Conservation (phyloP, 2,888 invertebrate species). For the Amorpha juglandis region DNA sequence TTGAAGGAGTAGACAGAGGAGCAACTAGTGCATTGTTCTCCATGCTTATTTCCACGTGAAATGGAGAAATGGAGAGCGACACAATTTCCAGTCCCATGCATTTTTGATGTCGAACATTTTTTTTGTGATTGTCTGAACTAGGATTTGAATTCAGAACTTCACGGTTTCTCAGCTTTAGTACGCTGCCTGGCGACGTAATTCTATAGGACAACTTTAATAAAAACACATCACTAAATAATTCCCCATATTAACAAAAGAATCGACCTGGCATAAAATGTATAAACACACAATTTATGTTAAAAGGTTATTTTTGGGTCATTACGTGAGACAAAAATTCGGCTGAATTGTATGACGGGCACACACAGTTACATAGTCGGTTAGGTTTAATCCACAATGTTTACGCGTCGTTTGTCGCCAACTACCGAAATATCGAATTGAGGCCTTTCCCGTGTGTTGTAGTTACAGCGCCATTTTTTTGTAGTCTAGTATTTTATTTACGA, state of each 20-base stretch:
- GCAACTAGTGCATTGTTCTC: too few relatives aligned
- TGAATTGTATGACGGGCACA: conserved; percentile 50
- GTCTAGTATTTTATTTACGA: not conserved
- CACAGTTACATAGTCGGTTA: conserved; percentile 60
- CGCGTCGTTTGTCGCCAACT: conserved; percentile 66
- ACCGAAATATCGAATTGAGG: conserved; percentile 57
- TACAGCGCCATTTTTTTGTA: not conserved
- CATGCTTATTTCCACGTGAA: too few relatives aligned
- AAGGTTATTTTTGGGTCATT: conserved; percentile 14
- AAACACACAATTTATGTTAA: not conserved
- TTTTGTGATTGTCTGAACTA: too few relatives aligned
- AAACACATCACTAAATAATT: not conserved
- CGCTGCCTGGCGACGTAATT: too few relatives aligned
- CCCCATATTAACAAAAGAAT: not conserved
- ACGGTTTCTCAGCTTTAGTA: too few relatives aligned
- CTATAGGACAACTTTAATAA: not conserved
- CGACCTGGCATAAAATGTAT: not conserved
- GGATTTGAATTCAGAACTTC: too few relatives aligned
- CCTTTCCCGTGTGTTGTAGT: conserved; percentile 47
- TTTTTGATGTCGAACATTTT: too few relatives aligned
- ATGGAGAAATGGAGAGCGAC: too few relatives aligned
- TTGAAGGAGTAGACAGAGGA: too few relatives aligned
- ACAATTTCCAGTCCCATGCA: too few relatives aligned
- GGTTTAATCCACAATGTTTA: conserved; percentile 69
- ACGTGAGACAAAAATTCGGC: conserved; percentile 19